Conservation (phyloP, 35 echinoderm and acorn worm species). For the Diadema setosum region DNA sequence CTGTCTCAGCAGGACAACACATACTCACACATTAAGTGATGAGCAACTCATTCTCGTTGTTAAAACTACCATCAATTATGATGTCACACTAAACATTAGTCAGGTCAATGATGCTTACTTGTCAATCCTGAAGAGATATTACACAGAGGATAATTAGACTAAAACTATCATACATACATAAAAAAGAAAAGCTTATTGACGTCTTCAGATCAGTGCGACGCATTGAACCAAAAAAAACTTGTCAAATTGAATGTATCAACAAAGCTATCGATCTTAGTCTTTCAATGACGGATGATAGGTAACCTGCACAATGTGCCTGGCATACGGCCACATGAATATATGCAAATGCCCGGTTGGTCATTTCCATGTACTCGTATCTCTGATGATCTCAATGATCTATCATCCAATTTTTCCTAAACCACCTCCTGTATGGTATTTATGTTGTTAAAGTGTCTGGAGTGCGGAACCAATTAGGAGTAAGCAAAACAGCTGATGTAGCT, state of each 20-base stretch:
- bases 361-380: neutral
- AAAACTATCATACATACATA: neutral
- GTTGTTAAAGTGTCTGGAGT: constrained; percentile 4
- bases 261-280: constrained; percentile 6
- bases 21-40: neutral
- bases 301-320: neutral
- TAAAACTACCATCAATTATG: neutral
- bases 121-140: constrained; percentile 9
- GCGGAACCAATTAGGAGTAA: neutral
- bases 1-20: neutral
- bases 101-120: constrained; percentile 18
- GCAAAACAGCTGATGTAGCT: neutral
- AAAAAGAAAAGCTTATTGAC: neutral
- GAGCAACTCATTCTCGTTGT: neutral
- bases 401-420: neutral
- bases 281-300: neutral
- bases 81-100: constrained; percentile 8
- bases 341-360: neutral
- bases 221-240: neutral
- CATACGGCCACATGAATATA: neutral
- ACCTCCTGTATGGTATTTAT: neutral
- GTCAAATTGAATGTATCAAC: neutral
- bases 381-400: neutral
- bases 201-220: neutral
- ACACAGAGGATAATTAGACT: neutral